Percentiles rank a stretch among this genome's conserved stretches.
These are phyloP conservation scores for Cryptops parisi DNA, from an alignment of 2,888 invertebrate genomes.

Conservation along the genomic window DNA sequence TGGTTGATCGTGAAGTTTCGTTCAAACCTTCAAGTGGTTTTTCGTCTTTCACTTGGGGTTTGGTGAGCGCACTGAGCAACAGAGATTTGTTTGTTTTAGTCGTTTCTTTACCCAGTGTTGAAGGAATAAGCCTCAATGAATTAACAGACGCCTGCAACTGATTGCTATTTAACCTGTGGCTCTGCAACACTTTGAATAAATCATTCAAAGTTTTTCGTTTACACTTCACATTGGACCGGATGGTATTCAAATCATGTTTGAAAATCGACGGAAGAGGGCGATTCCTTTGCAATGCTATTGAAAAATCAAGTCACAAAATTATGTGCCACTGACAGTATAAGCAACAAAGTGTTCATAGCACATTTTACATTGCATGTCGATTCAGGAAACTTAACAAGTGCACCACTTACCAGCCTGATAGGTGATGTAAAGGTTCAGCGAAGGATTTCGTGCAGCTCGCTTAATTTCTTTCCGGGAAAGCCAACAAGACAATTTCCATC, in stretches of 20 bases:
- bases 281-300: background rate
- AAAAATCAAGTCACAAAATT: background rate
- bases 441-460: background rate
- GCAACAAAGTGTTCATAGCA: background rate
- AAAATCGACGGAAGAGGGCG: background rate
- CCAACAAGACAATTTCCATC: background rate
- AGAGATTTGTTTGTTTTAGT: background rate
- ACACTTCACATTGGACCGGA: too few relatives aligned
- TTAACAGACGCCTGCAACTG: too few relatives aligned
- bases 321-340: background rate
- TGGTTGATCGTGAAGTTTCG: background rate
- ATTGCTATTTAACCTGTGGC: background rate
- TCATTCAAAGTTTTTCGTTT: background rate
- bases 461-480: background rate
- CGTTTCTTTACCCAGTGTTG: background rate
- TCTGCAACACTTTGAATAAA: background rate
- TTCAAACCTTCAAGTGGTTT: background rate
- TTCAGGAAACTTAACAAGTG: background rate
- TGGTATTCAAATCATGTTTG: too few relatives aligned
- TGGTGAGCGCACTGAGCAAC: background rate
- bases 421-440: background rate
- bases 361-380: too few relatives aligned
- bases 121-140: background rate
- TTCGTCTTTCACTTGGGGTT: constrained; percentile 1
- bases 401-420: background rate